These are phyloP conservation scores for Brachymystax lenok DNA, from an alignment of 2,797 vertebrate genomes.

Conservation along the genomic window DNA sequence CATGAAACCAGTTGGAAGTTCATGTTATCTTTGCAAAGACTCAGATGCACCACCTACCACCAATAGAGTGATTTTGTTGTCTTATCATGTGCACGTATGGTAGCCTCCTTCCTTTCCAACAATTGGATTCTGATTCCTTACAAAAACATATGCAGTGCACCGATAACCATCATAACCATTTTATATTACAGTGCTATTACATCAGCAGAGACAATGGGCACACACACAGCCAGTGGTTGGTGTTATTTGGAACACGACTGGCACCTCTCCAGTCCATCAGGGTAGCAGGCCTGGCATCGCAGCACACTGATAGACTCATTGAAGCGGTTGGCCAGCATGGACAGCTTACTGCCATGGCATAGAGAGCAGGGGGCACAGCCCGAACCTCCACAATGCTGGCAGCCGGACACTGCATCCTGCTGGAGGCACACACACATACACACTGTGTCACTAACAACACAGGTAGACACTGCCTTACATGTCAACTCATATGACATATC, in stretches of 20 bases:
- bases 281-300: slow-evolving; percentile 91
- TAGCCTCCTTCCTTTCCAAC: slow-evolving; percentile 42
- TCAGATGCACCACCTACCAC: slow-evolving; percentile 48
- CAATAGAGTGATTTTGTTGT: slow-evolving; percentile 52
- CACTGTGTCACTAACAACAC: not conserved
- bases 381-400: slow-evolving; percentile 87
- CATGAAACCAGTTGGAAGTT: slow-evolving; percentile 1
- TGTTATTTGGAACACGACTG: slow-evolving; percentile 81
- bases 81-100: slow-evolving; percentile 42
- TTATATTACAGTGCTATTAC: not conserved
- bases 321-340: slow-evolving; percentile 97
- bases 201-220: not conserved
- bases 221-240: slow-evolving; percentile 21
- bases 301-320: slow-evolving; percentile 92
- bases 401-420: slow-evolving; percentile 58
- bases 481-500: no score
- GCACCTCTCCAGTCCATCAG: slow-evolving; percentile 89
- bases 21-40: slow-evolving; percentile 34
- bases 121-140: slow-evolving; percentile 55
- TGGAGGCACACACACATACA: not conserved
- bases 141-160: slow-evolving; percentile 22
- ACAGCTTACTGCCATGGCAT: slow-evolving; percentile 98
- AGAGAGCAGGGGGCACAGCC: slow-evolving; percentile 90
- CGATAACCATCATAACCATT: slow-evolving; percentile 38
- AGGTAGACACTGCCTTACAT: not conserved